These are phyloP conservation scores for Eclectus roratus DNA, from an alignment of 2,113 vertebrate species.

Conservation along the genomic window DNA sequence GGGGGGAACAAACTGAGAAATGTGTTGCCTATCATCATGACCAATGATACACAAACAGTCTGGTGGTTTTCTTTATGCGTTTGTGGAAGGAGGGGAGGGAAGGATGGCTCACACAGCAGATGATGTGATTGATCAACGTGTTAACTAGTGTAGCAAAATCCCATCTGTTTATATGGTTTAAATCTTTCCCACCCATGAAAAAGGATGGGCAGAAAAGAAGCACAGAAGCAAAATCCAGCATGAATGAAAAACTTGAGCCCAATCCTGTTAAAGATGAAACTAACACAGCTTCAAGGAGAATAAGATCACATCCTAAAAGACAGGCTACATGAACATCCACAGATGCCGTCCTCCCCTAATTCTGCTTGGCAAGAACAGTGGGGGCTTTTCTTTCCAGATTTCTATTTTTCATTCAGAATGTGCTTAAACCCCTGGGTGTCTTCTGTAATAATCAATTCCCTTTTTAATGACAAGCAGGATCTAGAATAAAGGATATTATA, in stretches of 20 bases:
- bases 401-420: not conserved
- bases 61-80: not conserved
- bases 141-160: constrained; percentile 52
- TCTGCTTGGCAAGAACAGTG: not conserved
- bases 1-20: not conserved
- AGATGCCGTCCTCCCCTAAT: not conserved
- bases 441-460: not conserved
- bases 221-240: not conserved
- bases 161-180: constrained; percentile 58
- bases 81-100: not conserved
- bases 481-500: not conserved
- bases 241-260: not conserved
- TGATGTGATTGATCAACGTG: constrained; percentile 51
- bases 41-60: not conserved
- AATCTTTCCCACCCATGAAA: constrained; percentile 24
- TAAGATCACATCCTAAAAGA: not conserved
- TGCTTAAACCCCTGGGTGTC: not conserved
- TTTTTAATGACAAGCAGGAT: not conserved
- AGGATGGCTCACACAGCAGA: constrained; percentile 6
- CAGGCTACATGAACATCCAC: not conserved
- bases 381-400: not conserved
- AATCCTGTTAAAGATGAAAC: not conserved
- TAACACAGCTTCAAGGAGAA: not conserved
- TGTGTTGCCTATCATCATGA: not conserved
- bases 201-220: not conserved